These are phyloP conservation scores for Nyctibius bracteatus DNA, from an alignment of 2,113 vertebrate genomes.

Conservation along the genomic window DNA sequence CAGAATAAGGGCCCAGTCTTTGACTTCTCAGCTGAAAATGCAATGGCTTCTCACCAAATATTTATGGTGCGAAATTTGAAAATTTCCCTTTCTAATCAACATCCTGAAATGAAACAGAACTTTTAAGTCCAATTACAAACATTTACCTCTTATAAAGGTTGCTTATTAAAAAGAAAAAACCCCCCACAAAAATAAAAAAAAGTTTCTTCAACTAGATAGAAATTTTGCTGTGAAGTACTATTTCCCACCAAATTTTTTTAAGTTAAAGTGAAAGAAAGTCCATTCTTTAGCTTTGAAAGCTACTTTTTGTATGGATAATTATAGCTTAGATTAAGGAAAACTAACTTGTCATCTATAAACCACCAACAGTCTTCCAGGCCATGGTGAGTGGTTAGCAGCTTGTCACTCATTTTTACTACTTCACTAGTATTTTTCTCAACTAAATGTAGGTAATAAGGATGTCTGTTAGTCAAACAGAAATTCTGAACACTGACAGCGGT, in stretches of 20 bases:
- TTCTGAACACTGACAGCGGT: neutral
- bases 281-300: neutral
- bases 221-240: neutral
- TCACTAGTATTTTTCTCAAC: neutral
- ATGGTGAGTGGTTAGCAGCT: neutral
- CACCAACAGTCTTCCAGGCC: neutral
- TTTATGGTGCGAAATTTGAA: neutral
- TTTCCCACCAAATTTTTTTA: neutral
- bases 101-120: neutral
- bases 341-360: neutral
- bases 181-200: neutral
- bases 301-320: neutral
- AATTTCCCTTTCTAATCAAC: neutral
- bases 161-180: neutral
- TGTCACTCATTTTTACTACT: neutral
- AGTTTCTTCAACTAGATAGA: neutral
- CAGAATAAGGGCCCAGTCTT: neutral
- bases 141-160: neutral
- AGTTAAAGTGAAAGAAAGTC: neutral
- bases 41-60: neutral
- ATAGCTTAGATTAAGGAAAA: neutral
- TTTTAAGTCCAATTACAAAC: neutral
- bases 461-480: neutral
- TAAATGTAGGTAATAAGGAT: neutral
- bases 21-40: neutral